Evolutionary conservation across 2,113 vertebrate species (phyloP), one percentile per base, ranked within the genome.

Genomic region (Carassius gibelio): DNA sequence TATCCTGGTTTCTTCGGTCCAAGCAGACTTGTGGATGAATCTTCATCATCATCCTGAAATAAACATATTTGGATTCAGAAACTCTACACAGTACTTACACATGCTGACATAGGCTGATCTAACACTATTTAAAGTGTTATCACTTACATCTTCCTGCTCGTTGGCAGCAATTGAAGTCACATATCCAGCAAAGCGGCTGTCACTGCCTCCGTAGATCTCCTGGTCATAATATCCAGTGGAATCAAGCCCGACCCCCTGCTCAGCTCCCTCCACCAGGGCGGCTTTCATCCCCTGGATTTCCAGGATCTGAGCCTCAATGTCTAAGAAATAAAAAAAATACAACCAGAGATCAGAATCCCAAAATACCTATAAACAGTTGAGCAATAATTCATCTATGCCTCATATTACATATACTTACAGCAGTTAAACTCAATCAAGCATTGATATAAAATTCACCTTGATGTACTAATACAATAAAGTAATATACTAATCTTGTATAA

Each of bases 261-360:
- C 95, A 89, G 96, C 97, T 88, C 98, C 96, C 87, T 94, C 94
- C 85, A 88, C 74, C 90, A 98, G 96, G 89, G 95, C 94, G 61
- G 97, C 96, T 90, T 99, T 99, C 94, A 96, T 99, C 61, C 95
- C 97, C 96, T 99, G 97, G 94, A 99, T 96, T 94, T 98, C 97
- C 93, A 97, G 95, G 92, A 99, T 99, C 91, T 99, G 98, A 89
- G 98, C 98, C 95, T 99, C 98, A 0, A 99, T 99, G 92, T 99
- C 98, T 99, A 75, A 21, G 34, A 11, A 0, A 61, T 2, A 61
- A 75, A 26, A 50, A 50, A 50, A 50, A 50, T 50, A 79, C 7
- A 69, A 45, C 21, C 23, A 34, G 17, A 55, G 14, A 15, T 23
- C 13, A 30, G 62, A 9, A n/a, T 5, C 19, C 19, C 1, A 45